Evolutionary conservation across 35 echinoderm and acorn worm species (phyloP).

Genomic region (Ophioderma brevispina): DNA sequence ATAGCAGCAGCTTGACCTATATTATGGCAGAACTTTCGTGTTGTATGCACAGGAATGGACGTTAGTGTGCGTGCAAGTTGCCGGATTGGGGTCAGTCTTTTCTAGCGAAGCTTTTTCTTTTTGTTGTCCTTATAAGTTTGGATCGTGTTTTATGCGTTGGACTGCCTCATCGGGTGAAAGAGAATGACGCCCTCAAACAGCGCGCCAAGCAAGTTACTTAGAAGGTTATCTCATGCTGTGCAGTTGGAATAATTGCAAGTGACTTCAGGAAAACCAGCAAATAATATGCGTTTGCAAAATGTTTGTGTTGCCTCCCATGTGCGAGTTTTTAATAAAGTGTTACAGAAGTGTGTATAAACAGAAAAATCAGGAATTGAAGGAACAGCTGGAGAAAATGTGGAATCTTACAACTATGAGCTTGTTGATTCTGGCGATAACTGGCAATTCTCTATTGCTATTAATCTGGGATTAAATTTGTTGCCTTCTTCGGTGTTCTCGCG

Average conservation of each 20-base stretch:
- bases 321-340: constrained; percentile 7
- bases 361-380: not conserved
- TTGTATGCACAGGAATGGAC: constrained; percentile 45
- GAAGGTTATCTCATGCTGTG: constrained; percentile 18
- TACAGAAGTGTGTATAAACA: not conserved
- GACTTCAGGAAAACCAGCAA: not conserved
- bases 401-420: not conserved
- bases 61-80: constrained; percentile 26
- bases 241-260: constrained; percentile 39
- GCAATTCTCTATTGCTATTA: constrained; percentile 6
- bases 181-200: not conserved
- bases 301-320: constrained; percentile 71
- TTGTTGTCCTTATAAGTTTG: constrained; percentile 37
- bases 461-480: constrained; percentile 18
- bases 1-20: constrained; percentile 15
- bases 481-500: not conserved
- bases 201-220: not conserved
- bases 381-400: not conserved
- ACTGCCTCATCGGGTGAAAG: constrained; percentile 28
- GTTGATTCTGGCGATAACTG: not conserved
- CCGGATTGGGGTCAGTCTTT: constrained; percentile 42
- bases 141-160: constrained; percentile 48
- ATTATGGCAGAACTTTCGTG: constrained; percentile 17
- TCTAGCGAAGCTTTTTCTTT: constrained; percentile 48
- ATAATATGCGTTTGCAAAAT: constrained; percentile 47